Percentiles rank a stretch among this genome's conserved stretches.
Conservation (phyloP, 2,797 vertebrate species). For the Ispidina lecontei region DNA sequence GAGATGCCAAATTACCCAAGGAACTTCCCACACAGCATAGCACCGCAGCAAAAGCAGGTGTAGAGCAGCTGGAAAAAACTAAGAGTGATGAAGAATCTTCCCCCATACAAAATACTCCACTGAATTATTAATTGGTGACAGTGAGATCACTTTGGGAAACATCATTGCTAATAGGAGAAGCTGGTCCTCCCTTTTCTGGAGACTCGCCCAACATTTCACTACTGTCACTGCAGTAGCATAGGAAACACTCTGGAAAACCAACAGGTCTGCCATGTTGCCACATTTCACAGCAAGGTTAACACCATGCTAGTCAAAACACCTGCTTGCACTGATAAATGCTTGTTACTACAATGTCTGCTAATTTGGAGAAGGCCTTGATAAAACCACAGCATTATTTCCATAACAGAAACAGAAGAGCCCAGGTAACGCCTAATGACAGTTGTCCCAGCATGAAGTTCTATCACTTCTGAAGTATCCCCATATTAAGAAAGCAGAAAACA, state of each 20-base stretch:
- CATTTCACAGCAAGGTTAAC: background rate
- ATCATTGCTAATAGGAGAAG: background rate
- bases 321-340: background rate
- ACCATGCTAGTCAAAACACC: background rate
- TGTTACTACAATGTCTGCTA: background rate
- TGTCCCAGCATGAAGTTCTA: background rate
- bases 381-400: background rate
- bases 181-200: background rate
- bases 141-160: background rate
- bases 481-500: background rate
- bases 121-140: background rate
- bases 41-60: background rate
- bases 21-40: background rate
- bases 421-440: background rate
- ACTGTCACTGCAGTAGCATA: background rate
- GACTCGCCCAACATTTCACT: background rate
- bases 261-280: rapidly evolving
- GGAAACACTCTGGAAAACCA: background rate
- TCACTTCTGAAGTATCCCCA: background rate
- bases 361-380: background rate
- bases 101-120: background rate
- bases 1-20: background rate
- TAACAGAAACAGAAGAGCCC: background rate
- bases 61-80: background rate
- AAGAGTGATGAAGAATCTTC: background rate